Percentiles rank a stretch among this genome's conserved stretches.
These are phyloP conservation scores for Hippocampus mohnikei DNA, from an alignment of 2,113 vertebrate species.

Conservation along the genomic window DNA sequence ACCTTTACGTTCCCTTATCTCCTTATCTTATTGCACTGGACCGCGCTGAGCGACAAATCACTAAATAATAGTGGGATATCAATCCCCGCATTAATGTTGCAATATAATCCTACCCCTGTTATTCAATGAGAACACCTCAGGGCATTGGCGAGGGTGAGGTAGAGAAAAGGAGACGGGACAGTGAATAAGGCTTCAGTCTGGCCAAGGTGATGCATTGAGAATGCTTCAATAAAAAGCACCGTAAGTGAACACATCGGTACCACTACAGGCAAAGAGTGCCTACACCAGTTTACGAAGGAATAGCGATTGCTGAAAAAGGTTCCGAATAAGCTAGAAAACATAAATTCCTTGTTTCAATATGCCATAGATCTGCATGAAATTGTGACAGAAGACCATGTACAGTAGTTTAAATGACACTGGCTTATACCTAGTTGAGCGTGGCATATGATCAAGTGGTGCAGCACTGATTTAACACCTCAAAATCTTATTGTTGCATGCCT, in stretches of 20 bases:
- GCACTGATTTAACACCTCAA: background rate
- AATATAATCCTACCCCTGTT: slow-evolving; percentile 20
- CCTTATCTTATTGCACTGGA: slow-evolving; percentile 31
- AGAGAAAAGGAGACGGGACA: slow-evolving; percentile 14
- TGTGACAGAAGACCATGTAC: slow-evolving; percentile 8
- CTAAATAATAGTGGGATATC: slow-evolving; percentile 43
- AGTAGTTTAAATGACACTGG: background rate
- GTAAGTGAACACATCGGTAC: background rate
- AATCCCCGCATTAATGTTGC: slow-evolving; percentile 35
- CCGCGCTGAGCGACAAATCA: slow-evolving; percentile 31
- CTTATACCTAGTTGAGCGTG: background rate
- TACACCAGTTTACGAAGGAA: background rate
- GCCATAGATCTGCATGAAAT: slow-evolving; percentile 44
- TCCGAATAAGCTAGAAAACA: background rate
- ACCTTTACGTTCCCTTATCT: slow-evolving; percentile 28
- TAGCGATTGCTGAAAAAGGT: background rate
- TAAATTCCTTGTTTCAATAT: slow-evolving; percentile 16
- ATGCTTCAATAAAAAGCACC: slow-evolving; percentile 8
- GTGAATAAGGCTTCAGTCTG: slow-evolving; percentile 23
- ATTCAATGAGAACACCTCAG: slow-evolving; percentile 17
- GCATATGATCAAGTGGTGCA: background rate
- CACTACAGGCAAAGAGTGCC: background rate
- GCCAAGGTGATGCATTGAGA: slow-evolving; percentile 18
- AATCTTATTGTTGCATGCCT: background rate
- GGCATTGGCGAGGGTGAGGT: slow-evolving; percentile 7